A percentile compares a stretch with the other conserved stretches of the same genome.
phyloP scores from a whole-genome alignment of 2,888 invertebrate species.

The Drosophila austrosaltans region DNA sequence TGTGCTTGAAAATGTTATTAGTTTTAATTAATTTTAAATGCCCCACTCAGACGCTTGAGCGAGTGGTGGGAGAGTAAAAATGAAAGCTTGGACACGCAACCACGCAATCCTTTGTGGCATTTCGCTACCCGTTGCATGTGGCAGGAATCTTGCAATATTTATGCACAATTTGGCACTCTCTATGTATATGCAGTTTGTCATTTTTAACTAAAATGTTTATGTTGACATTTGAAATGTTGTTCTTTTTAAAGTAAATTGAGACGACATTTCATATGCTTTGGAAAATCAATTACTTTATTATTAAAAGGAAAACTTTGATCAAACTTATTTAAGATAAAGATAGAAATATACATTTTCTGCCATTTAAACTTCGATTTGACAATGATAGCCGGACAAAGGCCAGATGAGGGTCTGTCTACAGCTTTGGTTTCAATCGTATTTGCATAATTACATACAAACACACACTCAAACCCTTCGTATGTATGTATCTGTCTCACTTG shows the following conservation, averaged over 20 bases:
- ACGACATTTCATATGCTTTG: constrained; percentile 35
- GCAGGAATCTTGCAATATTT: constrained; percentile 12
- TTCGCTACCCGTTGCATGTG: constrained; percentile 28
- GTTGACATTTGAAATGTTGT: constrained; percentile 3
- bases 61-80: constrained; percentile 1
- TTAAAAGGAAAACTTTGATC: not conserved
- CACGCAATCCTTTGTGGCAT: constrained; percentile 6
- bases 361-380: constrained; percentile 64
- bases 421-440: constrained; percentile 43
- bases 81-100: constrained; percentile 29
- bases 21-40: constrained; percentile 65
- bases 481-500: constrained; percentile 13
- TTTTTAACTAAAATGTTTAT: constrained; percentile 3
- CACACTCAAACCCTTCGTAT: not conserved
- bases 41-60: constrained; percentile 22
- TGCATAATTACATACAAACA: constrained; percentile 64
- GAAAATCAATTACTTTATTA: not conserved
- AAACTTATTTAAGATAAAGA: not conserved
- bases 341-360: not conserved
- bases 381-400: constrained; percentile 50
- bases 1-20: constrained; percentile 56
- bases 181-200: constrained; percentile 33
- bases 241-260: constrained; percentile 57
- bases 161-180: constrained; percentile 32
- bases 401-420: constrained; percentile 33